A percentile compares a stretch with the other conserved stretches of the same genome.
These are phyloP conservation scores for Coecobrya sp. DNA, from an alignment of 2,888 invertebrate species.

Conservation along the genomic window DNA sequence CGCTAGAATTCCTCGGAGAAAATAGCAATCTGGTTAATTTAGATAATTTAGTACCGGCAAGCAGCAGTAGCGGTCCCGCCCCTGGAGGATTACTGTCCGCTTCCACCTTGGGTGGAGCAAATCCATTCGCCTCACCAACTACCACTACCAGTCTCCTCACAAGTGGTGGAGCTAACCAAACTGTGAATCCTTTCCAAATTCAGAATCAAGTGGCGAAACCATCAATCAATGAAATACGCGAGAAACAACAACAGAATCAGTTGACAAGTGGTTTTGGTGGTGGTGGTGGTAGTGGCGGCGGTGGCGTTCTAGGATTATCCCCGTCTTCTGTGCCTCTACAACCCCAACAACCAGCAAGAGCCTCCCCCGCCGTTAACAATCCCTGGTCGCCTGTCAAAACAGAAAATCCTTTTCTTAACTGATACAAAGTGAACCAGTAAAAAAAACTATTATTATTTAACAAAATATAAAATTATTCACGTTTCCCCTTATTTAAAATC, in stretches of 20 bases:
- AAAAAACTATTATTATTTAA: conserved; percentile 28
- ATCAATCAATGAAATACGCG: conserved; percentile 86
- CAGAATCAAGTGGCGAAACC: conserved; percentile 85
- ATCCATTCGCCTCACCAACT: conserved; percentile 83
- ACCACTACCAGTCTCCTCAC: conserved; percentile 79
- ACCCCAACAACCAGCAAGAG: conserved; percentile 62
- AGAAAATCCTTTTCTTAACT: conserved; percentile 85
- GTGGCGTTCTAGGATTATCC: conserved; percentile 32
- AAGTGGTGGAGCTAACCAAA: conserved; percentile 73
- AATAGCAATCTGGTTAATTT: conserved; percentile 99
- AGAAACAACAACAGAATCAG: conserved; percentile 85
- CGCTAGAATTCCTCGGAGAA: conserved; percentile 98
- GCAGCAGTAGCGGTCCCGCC: conserved; percentile 29
- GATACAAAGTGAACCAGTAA: conserved; percentile 63
- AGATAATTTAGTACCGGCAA: conserved; percentile 95
- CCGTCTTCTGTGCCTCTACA: conserved; percentile 56
- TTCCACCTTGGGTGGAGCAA: conserved; percentile 67
- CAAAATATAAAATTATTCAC: conserved; percentile 26
- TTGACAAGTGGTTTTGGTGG: conserved; percentile 70
- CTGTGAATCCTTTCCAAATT: conserved; percentile 86
- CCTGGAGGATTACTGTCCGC: conserved; percentile 44
- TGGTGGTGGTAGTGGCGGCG: conserved; percentile 47
- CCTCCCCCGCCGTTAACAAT: conserved; percentile 83
- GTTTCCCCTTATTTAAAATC: conserved; percentile 21
- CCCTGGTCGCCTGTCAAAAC: conserved; percentile 86